Conservation (phyloP, 2,888 invertebrate genomes). For the Galeopsomyia nigrocyanea region DNA sequence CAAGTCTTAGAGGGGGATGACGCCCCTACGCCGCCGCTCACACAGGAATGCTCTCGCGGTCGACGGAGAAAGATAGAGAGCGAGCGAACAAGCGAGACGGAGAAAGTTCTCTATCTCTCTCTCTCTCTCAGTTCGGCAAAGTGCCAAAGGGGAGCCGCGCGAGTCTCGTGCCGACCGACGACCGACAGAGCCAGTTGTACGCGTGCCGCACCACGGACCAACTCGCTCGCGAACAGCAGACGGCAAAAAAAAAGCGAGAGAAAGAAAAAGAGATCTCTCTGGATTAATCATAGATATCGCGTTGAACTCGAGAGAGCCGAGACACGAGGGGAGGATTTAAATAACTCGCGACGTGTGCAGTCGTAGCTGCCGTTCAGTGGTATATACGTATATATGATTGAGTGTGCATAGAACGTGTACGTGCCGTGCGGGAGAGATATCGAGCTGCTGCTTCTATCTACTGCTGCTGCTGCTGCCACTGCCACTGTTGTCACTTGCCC, state of each 20-base stretch:
- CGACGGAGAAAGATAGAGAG: background rate
- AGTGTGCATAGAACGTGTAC: slow-evolving; percentile 1
- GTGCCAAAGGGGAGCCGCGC: slow-evolving; percentile 40
- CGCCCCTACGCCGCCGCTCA: background rate
- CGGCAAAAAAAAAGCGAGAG: background rate
- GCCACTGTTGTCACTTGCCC: background rate
- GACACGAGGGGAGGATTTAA: background rate
- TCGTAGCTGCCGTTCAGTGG: background rate
- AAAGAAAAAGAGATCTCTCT: background rate
- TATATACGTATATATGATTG: background rate
- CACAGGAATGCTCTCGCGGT: background rate
- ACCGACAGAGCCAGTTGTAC: slow-evolving; percentile 61
- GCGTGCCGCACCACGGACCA: slow-evolving; percentile 60
- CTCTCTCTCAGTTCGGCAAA: slow-evolving; percentile 7
- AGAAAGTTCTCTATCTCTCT: background rate
- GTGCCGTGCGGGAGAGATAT: background rate
- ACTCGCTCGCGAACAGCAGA: slow-evolving; percentile 22
- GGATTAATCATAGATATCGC: background rate
- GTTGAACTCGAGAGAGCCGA: background rate
- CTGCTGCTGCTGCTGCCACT: background rate
- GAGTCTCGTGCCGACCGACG: slow-evolving; percentile 53
- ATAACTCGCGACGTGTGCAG: slow-evolving; percentile 9
- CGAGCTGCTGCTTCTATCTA: background rate
- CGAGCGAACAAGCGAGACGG: background rate
- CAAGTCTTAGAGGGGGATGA: slow-evolving; percentile 22